phyloP scores from a whole-genome alignment of 1,140 invertebrate species.

The Drosophila willistoni region DNA sequence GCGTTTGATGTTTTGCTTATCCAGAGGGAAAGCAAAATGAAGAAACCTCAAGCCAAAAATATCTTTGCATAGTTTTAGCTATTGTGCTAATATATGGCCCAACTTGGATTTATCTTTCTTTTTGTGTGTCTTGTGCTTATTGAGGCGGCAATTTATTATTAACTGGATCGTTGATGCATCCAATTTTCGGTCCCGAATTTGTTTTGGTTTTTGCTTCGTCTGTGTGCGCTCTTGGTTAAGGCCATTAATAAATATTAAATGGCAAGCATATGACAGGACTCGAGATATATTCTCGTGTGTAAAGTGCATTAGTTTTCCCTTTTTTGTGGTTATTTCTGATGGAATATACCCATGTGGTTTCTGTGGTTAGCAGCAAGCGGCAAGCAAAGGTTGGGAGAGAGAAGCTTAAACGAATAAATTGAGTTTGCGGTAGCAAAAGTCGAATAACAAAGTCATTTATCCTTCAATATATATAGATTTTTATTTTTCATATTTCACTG shows the following conservation, averaged over 20 bases:
- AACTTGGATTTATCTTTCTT: constrained; percentile 34
- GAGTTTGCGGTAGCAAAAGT: constrained; percentile 23
- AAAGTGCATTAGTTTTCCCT: constrained; percentile 48
- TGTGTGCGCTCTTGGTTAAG: constrained; percentile 18
- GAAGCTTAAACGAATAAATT: constrained; percentile 20
- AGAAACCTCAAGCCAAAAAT: constrained; percentile 31
- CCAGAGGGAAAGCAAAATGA: constrained; percentile 21
- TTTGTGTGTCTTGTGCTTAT: constrained; percentile 49
- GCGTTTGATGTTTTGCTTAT: constrained; percentile 69
- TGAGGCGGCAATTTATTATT: constrained; percentile 76
- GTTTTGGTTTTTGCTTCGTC: constrained; percentile 18
- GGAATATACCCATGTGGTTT: constrained; percentile 42
- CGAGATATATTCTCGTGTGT: constrained; percentile 33
- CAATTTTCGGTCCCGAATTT: constrained; percentile 42
- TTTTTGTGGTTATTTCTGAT: constrained; percentile 47
- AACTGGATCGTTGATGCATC: constrained; percentile 77
- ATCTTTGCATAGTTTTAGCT: constrained; percentile 57
- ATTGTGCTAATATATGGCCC: constrained; percentile 30
- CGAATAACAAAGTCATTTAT: constrained; percentile 26
- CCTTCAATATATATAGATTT: neutral
- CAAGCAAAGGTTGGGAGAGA: too few relatives aligned
- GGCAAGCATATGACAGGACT: constrained; percentile 40
- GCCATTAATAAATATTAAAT: constrained; percentile 75
- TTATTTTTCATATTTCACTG: neutral
- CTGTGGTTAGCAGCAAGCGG: constrained; percentile 24